Conservation (phyloP, 2,113 vertebrate genomes). For the Lepidothrix coronata region DNA sequence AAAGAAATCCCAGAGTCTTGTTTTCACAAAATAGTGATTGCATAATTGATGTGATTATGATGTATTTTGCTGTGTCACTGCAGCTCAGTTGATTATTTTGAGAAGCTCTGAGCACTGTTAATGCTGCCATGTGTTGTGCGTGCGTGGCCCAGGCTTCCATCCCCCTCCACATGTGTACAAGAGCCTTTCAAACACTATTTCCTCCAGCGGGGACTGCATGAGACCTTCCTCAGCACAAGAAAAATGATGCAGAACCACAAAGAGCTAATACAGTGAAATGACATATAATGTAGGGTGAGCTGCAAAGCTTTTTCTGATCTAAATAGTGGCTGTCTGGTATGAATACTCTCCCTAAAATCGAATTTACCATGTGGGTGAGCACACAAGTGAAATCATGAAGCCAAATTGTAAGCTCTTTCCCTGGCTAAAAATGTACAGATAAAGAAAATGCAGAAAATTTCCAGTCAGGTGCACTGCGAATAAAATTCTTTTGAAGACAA, state of each 20-base stretch:
- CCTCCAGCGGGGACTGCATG: not conserved
- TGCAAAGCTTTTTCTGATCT: not conserved
- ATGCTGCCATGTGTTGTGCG: not conserved
- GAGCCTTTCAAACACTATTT: not conserved
- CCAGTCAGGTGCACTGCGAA: not conserved
- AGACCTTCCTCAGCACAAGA: not conserved
- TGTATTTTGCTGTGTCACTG: constrained; percentile 57
- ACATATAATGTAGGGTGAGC: not conserved
- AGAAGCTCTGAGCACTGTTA: constrained; percentile 38
- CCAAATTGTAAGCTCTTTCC: not conserved
- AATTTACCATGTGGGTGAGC: not conserved
- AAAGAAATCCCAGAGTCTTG: constrained; percentile 64
- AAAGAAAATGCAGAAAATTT: not conserved
- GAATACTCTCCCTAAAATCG: not conserved
- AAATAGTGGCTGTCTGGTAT: not conserved
- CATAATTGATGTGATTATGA: constrained; percentile 60
- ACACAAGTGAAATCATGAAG: not conserved
- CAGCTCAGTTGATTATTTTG: constrained; percentile 43
- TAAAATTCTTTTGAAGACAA: not conserved
- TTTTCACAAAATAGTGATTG: constrained; percentile 63
- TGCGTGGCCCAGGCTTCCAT: not conserved
- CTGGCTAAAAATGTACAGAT: not conserved
- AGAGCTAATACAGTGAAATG: not conserved
- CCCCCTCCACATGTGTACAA: not conserved
- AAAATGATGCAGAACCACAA: not conserved